These are phyloP conservation scores for Podocnemis expansa DNA, from an alignment of 2,113 vertebrate species.

Conservation along the genomic window DNA sequence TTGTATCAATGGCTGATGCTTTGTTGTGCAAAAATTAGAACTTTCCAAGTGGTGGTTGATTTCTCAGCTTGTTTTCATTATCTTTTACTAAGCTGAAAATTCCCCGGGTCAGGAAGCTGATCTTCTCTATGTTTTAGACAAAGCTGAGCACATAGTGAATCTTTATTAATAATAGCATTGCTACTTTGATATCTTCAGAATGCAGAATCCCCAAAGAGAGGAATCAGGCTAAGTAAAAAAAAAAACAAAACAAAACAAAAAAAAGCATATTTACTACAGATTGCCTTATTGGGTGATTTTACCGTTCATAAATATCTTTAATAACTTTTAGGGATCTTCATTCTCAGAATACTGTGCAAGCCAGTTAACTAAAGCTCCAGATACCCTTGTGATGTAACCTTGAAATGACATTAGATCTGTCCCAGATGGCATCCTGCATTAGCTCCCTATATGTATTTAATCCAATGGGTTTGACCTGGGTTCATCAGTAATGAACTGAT, in stretches of 20 bases:
- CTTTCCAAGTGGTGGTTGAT: not conserved
- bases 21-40: not conserved
- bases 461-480: not conserved
- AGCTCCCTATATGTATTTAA: not conserved
- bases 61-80: not conserved
- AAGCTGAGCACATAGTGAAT: not conserved
- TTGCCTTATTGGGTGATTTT: not conserved
- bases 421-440: not conserved
- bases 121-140: not conserved
- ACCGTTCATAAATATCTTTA: not conserved
- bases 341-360: not conserved
- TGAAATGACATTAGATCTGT: not conserved
- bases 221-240: not conserved
- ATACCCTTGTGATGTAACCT: accelerated
- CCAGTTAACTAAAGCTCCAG: not conserved
- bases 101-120: not conserved
- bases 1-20: not conserved
- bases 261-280: not conserved
- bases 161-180: not conserved
- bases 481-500: not conserved
- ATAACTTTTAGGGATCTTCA: not conserved
- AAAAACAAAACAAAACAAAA: no score
- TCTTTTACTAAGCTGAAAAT: not conserved
- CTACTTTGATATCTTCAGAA: not conserved
- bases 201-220: not conserved